Percentiles rank a stretch among this genome's conserved stretches.
phyloP scores from a whole-genome alignment of 2,113 vertebrate genomes.

The Ceyx melanurus region DNA sequence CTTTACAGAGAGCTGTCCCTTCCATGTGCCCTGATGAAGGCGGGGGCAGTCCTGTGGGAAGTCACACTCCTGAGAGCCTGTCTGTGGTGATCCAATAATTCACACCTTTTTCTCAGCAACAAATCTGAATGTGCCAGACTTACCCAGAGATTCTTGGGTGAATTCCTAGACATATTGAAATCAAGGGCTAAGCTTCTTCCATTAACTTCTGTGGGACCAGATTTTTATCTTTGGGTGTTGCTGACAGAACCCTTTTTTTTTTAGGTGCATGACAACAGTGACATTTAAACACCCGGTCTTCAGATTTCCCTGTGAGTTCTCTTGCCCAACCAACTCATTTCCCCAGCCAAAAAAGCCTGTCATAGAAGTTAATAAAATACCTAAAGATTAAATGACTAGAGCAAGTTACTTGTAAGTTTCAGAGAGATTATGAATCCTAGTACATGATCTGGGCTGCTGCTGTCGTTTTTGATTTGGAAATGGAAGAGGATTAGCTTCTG shows the following conservation, averaged over 20 bases:
- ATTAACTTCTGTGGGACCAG: neutral
- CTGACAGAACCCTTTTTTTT: neutral
- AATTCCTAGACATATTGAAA: slow-evolving; percentile 4
- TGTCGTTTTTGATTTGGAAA: neutral
- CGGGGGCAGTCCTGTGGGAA: neutral
- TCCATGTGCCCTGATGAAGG: neutral
- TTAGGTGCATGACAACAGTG: neutral
- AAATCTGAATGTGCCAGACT: slow-evolving; percentile 13
- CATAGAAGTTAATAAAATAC: neutral
- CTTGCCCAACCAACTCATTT: neutral
- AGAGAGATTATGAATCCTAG: neutral
- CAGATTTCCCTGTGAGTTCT: neutral
- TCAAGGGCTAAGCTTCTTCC: neutral
- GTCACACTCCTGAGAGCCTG: neutral
- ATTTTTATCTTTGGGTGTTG: slow-evolving; percentile 35
- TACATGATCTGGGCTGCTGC: neutral
- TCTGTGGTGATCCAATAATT: slow-evolving; percentile 2
- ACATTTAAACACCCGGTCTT: slow-evolving; percentile 38
- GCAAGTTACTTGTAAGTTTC: neutral
- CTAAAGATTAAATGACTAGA: neutral
- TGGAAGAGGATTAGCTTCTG: neutral
- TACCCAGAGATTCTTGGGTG: neutral
- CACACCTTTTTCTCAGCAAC: neutral
- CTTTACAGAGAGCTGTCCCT: neutral
- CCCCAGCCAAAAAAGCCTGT: neutral